Base-by-base conservation (phyloP, 1,140 invertebrate species). In the Caenorhabditis tropicalis region DNA sequence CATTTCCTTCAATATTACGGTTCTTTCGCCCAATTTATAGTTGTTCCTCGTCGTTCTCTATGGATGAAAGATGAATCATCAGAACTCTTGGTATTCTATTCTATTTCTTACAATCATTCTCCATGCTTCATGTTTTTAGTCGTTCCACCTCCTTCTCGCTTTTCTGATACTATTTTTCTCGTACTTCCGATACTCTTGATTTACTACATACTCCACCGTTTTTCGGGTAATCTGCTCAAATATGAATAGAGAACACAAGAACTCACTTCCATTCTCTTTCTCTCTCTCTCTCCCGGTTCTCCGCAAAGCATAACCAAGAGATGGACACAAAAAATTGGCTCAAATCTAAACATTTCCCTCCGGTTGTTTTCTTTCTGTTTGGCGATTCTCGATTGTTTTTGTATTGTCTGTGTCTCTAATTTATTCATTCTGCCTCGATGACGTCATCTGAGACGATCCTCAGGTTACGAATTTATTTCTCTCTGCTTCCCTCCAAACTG, bases 341-440 rank as follows among this genome's bases (percentile, higher is more conserved):
- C 65, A 43, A 74, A 74, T 74, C 65, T 74, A 74, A 74, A 74
- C 65, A 74, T 74, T 43, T 74, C 65, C n/a, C n/a, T 12, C 6
- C 29, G 24, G 21, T 56, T n/a, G 21, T 16, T 43, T 46, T 16
- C 24, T 46, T 46, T 74, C 33, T n/a, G 31, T 19, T 33, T 36
- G 58, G 12, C 56, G 24, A 58, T 58, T 29, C 49, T n/a, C 27
- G 21, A 9, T 19, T 74, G 33, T 43, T 74, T 43, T 9, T 74
- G n/a, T 43, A 43, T 46, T 43, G 36, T 43, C 21, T 46, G 33
- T 24, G n/a, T 74, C n/a, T 74, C 65, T 24, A 24, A 2, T 12
- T 74, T 43, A 5, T 33, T 4, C 21, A 24, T 65, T 16, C 65
- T 74, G 7, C 43, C 65, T 74, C n/a, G 15, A 5, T 74, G 65